phyloP scores from a whole-genome alignment of 92 coral and sea anemone species.

The Palythoa caribaeorum region DNA sequence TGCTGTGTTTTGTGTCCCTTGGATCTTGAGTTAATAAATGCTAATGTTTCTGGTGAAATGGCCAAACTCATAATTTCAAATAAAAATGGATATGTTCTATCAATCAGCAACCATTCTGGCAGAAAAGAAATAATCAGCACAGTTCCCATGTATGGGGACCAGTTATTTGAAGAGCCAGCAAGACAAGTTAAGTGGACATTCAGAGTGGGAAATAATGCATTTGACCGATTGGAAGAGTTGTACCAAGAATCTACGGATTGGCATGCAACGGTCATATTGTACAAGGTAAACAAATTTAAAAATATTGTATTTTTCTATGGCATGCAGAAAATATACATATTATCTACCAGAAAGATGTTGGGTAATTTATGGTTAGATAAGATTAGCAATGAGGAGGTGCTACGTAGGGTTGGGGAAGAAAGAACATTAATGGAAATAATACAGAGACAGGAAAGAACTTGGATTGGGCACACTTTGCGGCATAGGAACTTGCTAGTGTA shows the following conservation, averaged over 20 bases:
- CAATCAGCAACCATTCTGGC: background rate
- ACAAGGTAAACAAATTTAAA: slow-evolving; percentile 51
- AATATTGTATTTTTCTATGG: background rate
- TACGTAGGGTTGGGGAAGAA: too few relatives aligned
- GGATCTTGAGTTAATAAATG: slow-evolving; percentile 55
- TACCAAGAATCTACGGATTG: slow-evolving; percentile 20
- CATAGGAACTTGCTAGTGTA: too few relatives aligned
- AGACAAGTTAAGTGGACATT: slow-evolving; percentile 59
- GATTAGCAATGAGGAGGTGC: too few relatives aligned
- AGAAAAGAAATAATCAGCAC: slow-evolving; percentile 35
- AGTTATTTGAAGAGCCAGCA: slow-evolving; percentile 62
- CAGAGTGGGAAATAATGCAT: slow-evolving; percentile 31
- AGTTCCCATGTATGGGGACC: slow-evolving; percentile 68
- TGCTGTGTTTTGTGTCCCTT: slow-evolving; percentile 55
- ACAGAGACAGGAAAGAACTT: too few relatives aligned
- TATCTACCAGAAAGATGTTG: background rate
- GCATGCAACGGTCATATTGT: slow-evolving; percentile 46
- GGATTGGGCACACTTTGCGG: too few relatives aligned
- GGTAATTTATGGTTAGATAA: too few relatives aligned
- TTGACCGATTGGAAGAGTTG: slow-evolving; percentile 47
- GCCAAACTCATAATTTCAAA: slow-evolving; percentile 48
- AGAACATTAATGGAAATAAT: too few relatives aligned
- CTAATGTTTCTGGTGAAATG: slow-evolving; percentile 65
- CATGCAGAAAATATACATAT: background rate
- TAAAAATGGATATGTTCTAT: slow-evolving; percentile 55